Evolutionary conservation across 2,797 vertebrate species (phyloP).

Genomic region (Sebastes matsubarae): DNA sequence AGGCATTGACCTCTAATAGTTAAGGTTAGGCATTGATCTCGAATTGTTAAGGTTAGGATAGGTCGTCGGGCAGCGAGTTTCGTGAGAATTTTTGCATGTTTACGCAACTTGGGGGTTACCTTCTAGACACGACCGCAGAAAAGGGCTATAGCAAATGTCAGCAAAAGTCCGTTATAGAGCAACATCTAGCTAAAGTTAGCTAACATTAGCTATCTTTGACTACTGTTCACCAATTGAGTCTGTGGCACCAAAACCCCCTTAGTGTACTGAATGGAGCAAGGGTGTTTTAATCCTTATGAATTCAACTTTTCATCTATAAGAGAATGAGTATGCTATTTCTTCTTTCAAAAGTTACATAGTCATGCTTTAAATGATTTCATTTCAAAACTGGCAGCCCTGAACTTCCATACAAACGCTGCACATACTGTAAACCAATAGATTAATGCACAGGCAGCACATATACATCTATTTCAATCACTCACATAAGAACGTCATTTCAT

Average conservation of each 20-base stretch:
- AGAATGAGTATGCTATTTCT: not conserved
- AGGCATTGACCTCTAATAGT: too few relatives aligned
- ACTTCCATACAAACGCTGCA: not conserved
- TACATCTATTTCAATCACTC: not conserved
- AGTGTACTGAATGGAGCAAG: not conserved
- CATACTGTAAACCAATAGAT: not conserved
- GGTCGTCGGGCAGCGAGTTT: too few relatives aligned
- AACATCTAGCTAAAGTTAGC: not conserved
- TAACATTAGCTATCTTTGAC: not conserved
- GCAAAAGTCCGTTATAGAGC: not conserved
- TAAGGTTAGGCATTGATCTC: too few relatives aligned
- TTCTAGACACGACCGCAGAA: too few relatives aligned
- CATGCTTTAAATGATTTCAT: not conserved
- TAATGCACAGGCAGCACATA: not conserved
- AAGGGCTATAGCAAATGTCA: too few relatives aligned
- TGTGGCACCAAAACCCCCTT: not conserved
- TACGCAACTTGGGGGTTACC: too few relatives aligned
- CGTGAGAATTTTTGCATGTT: too few relatives aligned
- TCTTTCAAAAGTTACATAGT: not conserved
- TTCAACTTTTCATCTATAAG: not conserved
- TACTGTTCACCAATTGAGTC: not conserved
- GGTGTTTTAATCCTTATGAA: not conserved
- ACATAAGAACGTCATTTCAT: not conserved
- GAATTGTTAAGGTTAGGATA: too few relatives aligned
- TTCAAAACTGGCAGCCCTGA: not conserved